phyloP scores from a whole-genome alignment of 1,140 invertebrate genomes.

The Rhopalosiphum padi region DNA sequence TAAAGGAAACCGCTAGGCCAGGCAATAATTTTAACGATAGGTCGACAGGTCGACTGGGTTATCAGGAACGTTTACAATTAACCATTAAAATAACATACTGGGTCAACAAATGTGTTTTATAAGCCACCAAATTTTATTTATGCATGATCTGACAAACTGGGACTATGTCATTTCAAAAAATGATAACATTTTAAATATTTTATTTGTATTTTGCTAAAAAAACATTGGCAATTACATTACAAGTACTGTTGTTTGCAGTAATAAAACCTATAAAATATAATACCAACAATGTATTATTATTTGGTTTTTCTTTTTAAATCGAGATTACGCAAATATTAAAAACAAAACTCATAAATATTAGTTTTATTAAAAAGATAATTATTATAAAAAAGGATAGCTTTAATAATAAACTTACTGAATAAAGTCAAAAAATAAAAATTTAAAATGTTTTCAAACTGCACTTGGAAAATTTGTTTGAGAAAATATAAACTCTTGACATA shows the following conservation, averaged over 20 bases:
- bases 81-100: slow-evolving; percentile 15
- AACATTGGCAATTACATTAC: not conserved
- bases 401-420: not conserved
- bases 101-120: not conserved
- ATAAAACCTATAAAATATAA: not conserved
- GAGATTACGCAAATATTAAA: not conserved
- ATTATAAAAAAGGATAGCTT: not conserved
- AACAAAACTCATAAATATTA: not conserved
- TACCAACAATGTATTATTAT: not conserved
- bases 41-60: slow-evolving; percentile 33
- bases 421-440: not conserved
- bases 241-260: not conserved
- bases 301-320: not conserved
- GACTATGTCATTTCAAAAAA: not conserved
- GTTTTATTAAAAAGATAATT: not conserved
- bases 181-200: not conserved
- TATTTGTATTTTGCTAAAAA: not conserved
- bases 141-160: not conserved
- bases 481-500: not conserved
- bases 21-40: slow-evolving; percentile 34
- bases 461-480: not conserved
- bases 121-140: not conserved
- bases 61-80: slow-evolving; percentile 27
- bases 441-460: not conserved
- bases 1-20: slow-evolving; percentile 3